Percentiles rank a stretch among this genome's conserved stretches.
Conservation (phyloP, 2,888 invertebrate genomes). For the Ectemnius lituratus region DNA sequence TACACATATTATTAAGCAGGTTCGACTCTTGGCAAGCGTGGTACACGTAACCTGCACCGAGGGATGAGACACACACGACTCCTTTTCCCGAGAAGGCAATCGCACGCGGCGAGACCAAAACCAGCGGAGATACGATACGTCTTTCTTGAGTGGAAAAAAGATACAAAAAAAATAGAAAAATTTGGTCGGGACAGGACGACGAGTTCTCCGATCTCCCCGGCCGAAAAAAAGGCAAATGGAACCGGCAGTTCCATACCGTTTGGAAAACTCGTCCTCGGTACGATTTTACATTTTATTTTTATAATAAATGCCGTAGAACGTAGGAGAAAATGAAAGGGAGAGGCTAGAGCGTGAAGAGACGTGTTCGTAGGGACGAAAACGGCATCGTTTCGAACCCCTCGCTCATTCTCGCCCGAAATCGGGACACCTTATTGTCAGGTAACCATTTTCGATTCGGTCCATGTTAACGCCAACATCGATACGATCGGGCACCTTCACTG, state of each 20-base stretch:
- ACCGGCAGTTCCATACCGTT: slow-evolving; percentile 62
- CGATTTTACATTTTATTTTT: slow-evolving; percentile 77
- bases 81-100: slow-evolving; percentile 25
- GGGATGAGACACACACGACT: slow-evolving; percentile 23
- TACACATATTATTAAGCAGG: slow-evolving; percentile 5
- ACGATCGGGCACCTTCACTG: too few relatives aligned
- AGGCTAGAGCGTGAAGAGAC: slow-evolving; percentile 16
- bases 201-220: slow-evolving; percentile 23
- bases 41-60: neutral
- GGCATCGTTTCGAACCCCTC: slow-evolving; percentile 57
- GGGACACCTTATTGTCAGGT: too few relatives aligned
- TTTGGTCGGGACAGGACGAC: slow-evolving; percentile 1
- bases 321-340: slow-evolving; percentile 43
- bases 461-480: too few relatives aligned
- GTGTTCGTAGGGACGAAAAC: slow-evolving; percentile 28
- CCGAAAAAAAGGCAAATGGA: slow-evolving; percentile 35
- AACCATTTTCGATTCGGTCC: too few relatives aligned
- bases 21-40: neutral
- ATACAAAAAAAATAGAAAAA: neutral
- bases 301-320: slow-evolving; percentile 67
- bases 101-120: slow-evolving; percentile 29
- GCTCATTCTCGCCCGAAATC: slow-evolving; percentile 35
- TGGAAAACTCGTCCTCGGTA: slow-evolving; percentile 68
- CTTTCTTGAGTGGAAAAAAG: slow-evolving; percentile 16
- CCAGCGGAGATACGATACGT: slow-evolving; percentile 20